These are phyloP conservation scores for Scaeva pyrastri DNA, from an alignment of 2,888 invertebrate species.

Conservation along the genomic window DNA sequence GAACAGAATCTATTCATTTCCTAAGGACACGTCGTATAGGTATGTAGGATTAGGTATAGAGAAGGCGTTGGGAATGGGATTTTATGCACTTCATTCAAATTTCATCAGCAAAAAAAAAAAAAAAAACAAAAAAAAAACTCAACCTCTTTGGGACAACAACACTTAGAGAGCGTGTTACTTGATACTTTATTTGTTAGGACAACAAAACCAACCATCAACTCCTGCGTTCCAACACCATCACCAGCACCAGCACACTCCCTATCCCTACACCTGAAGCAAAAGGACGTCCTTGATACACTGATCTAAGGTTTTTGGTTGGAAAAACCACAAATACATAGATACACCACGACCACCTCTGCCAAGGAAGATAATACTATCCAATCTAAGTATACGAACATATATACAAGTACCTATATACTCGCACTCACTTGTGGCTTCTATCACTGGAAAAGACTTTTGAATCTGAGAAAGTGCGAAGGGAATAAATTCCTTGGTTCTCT, in stretches of 20 bases:
- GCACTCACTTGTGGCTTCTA: conserved; percentile 18
- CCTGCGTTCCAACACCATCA: background rate
- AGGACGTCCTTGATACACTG: conserved; percentile 51
- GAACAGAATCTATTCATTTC: conserved; percentile 5
- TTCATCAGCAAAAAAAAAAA: conserved; percentile 39
- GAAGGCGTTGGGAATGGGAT: background rate
- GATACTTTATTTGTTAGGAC: conserved; percentile 58
- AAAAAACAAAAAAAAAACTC: background rate
- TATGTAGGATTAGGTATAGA: background rate
- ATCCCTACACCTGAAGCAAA: conserved; percentile 3
- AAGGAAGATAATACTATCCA: conserved; percentile 32
- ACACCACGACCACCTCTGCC: conserved; percentile 42
- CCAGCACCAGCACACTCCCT: no score
- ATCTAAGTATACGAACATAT: conserved; percentile 4
- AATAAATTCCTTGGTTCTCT: conserved; percentile 38
- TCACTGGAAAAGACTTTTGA: conserved; percentile 2
- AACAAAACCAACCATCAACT: conserved; percentile 45
- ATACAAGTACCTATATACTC: background rate
- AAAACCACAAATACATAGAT: conserved; percentile 43
- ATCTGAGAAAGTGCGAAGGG: conserved; percentile 2
- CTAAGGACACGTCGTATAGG: background rate
- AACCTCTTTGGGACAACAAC: conserved; percentile 7
- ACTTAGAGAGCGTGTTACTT: conserved; percentile 50
- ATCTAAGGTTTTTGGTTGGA: conserved; percentile 43
- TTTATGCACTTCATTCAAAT: conserved; percentile 54